These are phyloP conservation scores for Drosophila leontia DNA, from an alignment of 1,140 invertebrate genomes.

Conservation along the genomic window DNA sequence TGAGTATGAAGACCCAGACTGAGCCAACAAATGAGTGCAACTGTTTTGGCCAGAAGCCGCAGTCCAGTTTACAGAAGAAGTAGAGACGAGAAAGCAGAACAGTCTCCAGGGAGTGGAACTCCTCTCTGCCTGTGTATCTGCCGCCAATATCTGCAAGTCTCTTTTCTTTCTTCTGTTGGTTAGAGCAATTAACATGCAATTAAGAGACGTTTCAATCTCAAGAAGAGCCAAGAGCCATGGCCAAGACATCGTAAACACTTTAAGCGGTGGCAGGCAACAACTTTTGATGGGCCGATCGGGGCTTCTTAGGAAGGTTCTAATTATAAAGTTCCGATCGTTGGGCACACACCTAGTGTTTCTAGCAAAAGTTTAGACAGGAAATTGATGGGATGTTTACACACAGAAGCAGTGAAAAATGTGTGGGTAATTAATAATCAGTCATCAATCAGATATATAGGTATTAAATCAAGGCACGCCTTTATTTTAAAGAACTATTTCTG, in stretches of 20 bases:
- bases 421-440: slow-evolving; percentile 1
- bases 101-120: slow-evolving; percentile 31
- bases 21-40: slow-evolving; percentile 80
- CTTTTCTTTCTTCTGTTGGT: slow-evolving; percentile 50
- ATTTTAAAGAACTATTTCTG: slow-evolving; percentile 13
- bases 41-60: slow-evolving; percentile 66
- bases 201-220: slow-evolving; percentile 79
- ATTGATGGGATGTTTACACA: slow-evolving; percentile 35
- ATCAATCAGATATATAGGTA: slow-evolving; percentile 21
- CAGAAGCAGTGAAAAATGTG: slow-evolving; percentile 24
- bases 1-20: slow-evolving; percentile 47
- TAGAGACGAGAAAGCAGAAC: slow-evolving; percentile 39
- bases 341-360: slow-evolving; percentile 11
- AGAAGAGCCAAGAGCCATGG: slow-evolving; percentile 60
- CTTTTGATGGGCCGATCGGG: slow-evolving; percentile 30
- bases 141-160: slow-evolving; percentile 45
- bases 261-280: slow-evolving; percentile 23
- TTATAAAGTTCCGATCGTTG: slow-evolving; percentile 38
- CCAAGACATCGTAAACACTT: slow-evolving; percentile 50
- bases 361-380: slow-evolving; percentile 42
- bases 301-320: slow-evolving; percentile 27
- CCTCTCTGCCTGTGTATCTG: slow-evolving; percentile 22
- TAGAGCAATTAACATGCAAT: slow-evolving; percentile 81
- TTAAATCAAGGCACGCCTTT: slow-evolving; percentile 26
- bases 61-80: slow-evolving; percentile 44